Evolutionary conservation across 2,113 vertebrate species (phyloP), one percentile per base, ranked within the genome.

Genomic region (Clarias gariepinus): DNA sequence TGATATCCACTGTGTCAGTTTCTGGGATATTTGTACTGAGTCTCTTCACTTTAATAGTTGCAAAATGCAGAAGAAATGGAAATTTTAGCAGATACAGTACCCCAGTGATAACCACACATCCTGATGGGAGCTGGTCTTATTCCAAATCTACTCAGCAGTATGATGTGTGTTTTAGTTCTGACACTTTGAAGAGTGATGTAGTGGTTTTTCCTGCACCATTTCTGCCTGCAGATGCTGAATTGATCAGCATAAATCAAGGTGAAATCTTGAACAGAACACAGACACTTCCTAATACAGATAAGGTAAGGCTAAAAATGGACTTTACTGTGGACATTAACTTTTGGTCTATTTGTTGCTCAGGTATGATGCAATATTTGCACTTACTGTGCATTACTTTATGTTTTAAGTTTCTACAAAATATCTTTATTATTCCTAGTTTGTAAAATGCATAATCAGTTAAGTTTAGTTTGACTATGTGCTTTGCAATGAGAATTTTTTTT

Each of bases 21-120:
- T 96, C 94, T 1, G 91, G 91, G 84, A 92, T 95, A 85, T 96
- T 96, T 68, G 84, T 92, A 7, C 47, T 92, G 81, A 92, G 88
- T 58, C 66, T 90, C 19, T 73, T 90, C 61, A 74, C 81, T 71
- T 86, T 88, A 74, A 63, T 90, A 58, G 88, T 71, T 41, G 60
- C 87, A 28, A 89, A 89, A 84, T 89, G 88, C 84, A 88, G 52
- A 25, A 81, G 85, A 68, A 80, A 86, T 0, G 18, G n/a, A 53
- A 76, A 13, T 81, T 89, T 89, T 68, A 85, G 60, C 77, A 83
- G 81, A 68, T 90, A 89, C 82, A 86, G 84, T 47, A 23, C 84
- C 41, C 88, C 88, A 64, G 57, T 89, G 60, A 90, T 90, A 77
- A 89, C 88, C 53, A 86, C 90, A 82, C 88, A 88, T 63, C 88